Percentiles rank a stretch among this genome's conserved stretches.
These are phyloP conservation scores for Spheniscus mendiculus DNA, from an alignment of 2,113 vertebrate species.

Conservation along the genomic window DNA sequence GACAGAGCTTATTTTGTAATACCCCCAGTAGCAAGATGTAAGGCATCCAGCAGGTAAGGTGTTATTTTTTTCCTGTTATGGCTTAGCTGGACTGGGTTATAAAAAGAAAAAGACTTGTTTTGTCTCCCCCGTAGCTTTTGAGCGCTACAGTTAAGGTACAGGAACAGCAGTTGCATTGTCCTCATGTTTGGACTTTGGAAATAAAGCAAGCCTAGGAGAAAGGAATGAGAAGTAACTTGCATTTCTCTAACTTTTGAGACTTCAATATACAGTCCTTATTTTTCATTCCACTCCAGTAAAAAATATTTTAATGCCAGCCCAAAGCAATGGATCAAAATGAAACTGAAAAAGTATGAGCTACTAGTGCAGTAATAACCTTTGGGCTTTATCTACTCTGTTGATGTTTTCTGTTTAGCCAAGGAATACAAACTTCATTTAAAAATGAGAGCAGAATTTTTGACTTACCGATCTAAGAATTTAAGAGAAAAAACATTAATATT, in stretches of 20 bases:
- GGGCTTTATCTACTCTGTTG: background rate
- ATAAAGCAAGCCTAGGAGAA: background rate
- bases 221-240: background rate
- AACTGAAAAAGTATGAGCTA: background rate
- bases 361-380: background rate
- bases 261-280: background rate
- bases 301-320: background rate
- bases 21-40: background rate
- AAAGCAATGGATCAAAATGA: background rate
- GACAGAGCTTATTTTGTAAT: background rate
- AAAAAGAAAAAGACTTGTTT: constrained; percentile 7
- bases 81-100: background rate
- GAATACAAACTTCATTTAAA: background rate
- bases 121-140: background rate
- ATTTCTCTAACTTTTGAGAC: background rate
- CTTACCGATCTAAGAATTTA: background rate
- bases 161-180: constrained; percentile 18
- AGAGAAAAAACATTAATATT: background rate
- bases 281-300: background rate
- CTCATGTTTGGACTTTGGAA: constrained; percentile 9
- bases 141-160: background rate
- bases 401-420: background rate
- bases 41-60: background rate
- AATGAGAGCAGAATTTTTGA: background rate
- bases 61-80: constrained; percentile 7